Percentiles rank a stretch among this genome's conserved stretches.
Conservation (phyloP, 2,797 vertebrate species). For the Cirrhinus molitorella region DNA sequence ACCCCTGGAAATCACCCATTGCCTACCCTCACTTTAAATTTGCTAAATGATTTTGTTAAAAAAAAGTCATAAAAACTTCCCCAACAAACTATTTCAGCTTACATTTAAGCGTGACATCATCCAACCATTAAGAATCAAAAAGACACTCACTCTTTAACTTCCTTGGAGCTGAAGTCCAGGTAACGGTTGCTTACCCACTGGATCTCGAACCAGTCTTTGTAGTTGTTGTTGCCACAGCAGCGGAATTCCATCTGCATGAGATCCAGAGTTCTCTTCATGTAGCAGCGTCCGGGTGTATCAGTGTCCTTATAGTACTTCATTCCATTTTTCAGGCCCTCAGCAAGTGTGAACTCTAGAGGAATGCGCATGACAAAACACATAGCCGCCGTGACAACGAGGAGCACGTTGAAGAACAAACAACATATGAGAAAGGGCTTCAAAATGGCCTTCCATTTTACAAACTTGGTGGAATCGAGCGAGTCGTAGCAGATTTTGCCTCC, state of each 20-base stretch:
- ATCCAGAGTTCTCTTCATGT: constrained; percentile 99
- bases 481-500: constrained; percentile 97
- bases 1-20: constrained; percentile 12
- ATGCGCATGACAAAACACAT: constrained; percentile 90
- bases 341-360: constrained; percentile 90
- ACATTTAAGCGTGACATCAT: not conserved
- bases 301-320: constrained; percentile 98
- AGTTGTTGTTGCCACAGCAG: constrained; percentile 96
- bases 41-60: not conserved
- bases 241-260: constrained; percentile 97
- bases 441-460: constrained; percentile 89
- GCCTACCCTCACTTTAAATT: not conserved
- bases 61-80: not conserved
- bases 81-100: not conserved
- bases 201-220: constrained; percentile 97
- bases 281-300: constrained; percentile 94
- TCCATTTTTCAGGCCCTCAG: constrained; percentile 88
- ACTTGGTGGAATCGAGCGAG: constrained; percentile 92
- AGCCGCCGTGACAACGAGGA: constrained; percentile 83
- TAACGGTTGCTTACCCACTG: constrained; percentile 99
- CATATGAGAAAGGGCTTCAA: constrained; percentile 86
- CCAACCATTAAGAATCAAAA: not conserved
- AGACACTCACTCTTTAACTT: constrained; percentile 93
- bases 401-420: constrained; percentile 84
- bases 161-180: constrained; percentile 95